Base-by-base conservation (phyloP, 2,888 invertebrate genomes). In the Leptinotarsa tumamoca region DNA sequence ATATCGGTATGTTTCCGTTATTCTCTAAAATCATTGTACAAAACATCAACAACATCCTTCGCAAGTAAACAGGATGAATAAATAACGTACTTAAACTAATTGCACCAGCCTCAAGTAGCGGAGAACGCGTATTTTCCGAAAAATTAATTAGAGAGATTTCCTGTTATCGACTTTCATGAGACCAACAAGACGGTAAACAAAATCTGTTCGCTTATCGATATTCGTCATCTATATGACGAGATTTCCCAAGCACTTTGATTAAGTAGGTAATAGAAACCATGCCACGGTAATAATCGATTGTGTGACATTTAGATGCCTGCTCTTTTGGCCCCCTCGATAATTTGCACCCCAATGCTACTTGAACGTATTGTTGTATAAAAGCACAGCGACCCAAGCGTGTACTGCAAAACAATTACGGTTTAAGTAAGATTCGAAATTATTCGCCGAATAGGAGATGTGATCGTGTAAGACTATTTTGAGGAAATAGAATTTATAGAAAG, bases 261-360 rank as follows among this genome's bases (percentile, higher is more conserved):
- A 58, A 70, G 17, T 58, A 70, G 70, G 58, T 70, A 70, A 70
- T 61, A 58, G 21, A 70, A 70, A 51, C 58, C 70, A 70, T n/a
- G 56, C 18, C 70, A 70, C 70, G 17, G n/a, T 33, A 70, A 61
- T 70, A 49, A 70, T 70, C 70, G 70, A 70, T 70, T 58, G 49
- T 56, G 68, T 83, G 84, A 85, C 85, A 85, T 85, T 85, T 84
- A 82, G 79, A 82, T 80, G 70, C 70, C 58, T 83, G 83, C 83
- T 83, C 83, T 85, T 85, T 85, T 83, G 81, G 81, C 82, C 84
- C 83, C 82, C 72, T 67, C 80, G 82, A 82, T 83, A 83, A 84
- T 82, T 83, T 83, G 80, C 85, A 85, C 86, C 86, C 86, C 83
- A 85, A 84, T 85, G 82, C 83, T 80, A 79, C 79, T 74, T 79